Evolutionary conservation across 2,113 vertebrate genomes (phyloP).

Genomic region (Phalacrocorax carbo): DNA sequence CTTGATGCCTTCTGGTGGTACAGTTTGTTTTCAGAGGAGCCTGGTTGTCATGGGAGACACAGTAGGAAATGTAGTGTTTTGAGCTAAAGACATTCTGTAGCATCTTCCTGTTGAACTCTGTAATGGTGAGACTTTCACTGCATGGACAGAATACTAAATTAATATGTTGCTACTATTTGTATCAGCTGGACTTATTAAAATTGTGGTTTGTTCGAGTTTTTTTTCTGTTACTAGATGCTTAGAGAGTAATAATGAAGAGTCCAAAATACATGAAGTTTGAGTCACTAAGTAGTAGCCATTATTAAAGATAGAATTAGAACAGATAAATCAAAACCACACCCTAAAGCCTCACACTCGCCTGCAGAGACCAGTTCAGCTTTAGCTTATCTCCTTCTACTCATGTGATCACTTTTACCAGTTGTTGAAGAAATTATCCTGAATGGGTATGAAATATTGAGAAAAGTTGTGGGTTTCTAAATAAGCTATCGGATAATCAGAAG

Average conservation of each 20-base stretch:
- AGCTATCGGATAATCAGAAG: not conserved
- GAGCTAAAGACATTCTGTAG: not conserved
- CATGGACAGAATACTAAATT: not conserved
- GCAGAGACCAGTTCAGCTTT: not conserved
- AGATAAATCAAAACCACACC: not conserved
- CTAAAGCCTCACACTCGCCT: not conserved
- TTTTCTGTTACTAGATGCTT: not conserved
- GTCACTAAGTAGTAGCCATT: not conserved
- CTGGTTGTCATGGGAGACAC: conserved; percentile 44
- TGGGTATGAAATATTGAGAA: not conserved
- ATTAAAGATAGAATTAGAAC: not conserved
- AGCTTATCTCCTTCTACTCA: not conserved
- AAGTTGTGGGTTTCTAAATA: not conserved
- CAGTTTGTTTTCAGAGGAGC: conserved; percentile 24
- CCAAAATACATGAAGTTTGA: not conserved
- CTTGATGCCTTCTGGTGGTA: not conserved
- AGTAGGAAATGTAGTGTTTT: conserved; percentile 31
- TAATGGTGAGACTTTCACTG: not conserved
- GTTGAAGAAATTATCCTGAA: not conserved
- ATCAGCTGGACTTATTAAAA: not conserved
- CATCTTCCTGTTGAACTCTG: conserved; percentile 10
- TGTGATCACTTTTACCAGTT: not conserved
- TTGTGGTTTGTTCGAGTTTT: rapidly evolving
- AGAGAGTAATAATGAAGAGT: not conserved
- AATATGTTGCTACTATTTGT: not conserved